These are phyloP conservation scores for Myotis davidii DNA, from an alignment of 2,113 vertebrate genomes.

Conservation along the genomic window DNA sequence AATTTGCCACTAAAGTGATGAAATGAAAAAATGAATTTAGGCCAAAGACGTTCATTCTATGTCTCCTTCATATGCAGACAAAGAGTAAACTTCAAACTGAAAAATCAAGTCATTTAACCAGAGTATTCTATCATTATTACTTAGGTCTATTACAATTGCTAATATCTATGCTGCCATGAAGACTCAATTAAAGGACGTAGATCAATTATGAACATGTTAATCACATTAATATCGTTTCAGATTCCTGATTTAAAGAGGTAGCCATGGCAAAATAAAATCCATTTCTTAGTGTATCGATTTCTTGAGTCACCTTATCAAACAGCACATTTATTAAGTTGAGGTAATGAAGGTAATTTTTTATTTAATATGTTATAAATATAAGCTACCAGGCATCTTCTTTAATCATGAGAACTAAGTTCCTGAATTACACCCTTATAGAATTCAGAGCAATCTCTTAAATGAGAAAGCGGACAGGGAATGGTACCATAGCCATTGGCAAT, in stretches of 20 bases:
- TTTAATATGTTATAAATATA: slow-evolving; percentile 45
- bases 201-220: slow-evolving; percentile 38
- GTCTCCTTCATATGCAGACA: neutral
- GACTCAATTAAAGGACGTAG: slow-evolving; percentile 38
- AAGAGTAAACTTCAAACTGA: neutral
- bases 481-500: neutral
- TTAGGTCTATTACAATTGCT: slow-evolving; percentile 32
- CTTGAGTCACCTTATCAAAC: slow-evolving; percentile 23
- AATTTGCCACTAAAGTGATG: neutral
- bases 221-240: slow-evolving; percentile 50
- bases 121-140: slow-evolving; percentile 15
- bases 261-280: slow-evolving; percentile 41
- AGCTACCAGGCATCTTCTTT: neutral
- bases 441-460: neutral
- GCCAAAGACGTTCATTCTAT: neutral
- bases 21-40: neutral
- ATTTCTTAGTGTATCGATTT: slow-evolving; percentile 33
- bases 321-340: neutral
- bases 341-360: slow-evolving; percentile 32
- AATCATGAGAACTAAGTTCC: neutral
- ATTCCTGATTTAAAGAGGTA: slow-evolving; percentile 33
- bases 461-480: neutral
- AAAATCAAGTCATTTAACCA: neutral
- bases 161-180: slow-evolving; percentile 30
- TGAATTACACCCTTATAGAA: neutral